These are phyloP conservation scores for Caenorhabditis plicata DNA, from an alignment of 2,888 invertebrate species.

Conservation along the genomic window DNA sequence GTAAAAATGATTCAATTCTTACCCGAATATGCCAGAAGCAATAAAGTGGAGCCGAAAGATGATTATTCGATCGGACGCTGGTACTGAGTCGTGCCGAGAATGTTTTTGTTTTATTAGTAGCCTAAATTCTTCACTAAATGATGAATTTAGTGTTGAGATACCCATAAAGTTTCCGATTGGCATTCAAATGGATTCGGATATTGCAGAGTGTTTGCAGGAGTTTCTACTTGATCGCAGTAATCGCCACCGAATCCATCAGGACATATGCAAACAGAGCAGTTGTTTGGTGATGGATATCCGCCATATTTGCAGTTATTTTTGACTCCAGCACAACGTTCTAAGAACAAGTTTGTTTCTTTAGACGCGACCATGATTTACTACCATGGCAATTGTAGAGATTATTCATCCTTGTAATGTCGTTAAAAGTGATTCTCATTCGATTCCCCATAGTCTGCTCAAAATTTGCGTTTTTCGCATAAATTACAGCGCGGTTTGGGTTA, in stretches of 20 bases:
- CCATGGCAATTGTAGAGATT: constrained; percentile 37
- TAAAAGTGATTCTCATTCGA: constrained; percentile 41
- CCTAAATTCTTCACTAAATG: no score
- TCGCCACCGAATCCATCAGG: constrained; percentile 53
- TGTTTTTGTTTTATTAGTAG: constrained; percentile 10
- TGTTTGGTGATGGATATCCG: constrained; percentile 47
- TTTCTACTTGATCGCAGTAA: constrained; percentile 43
- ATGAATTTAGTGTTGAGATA: no score
- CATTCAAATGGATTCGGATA: no score
- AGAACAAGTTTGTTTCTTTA: no score
- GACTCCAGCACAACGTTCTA: constrained; percentile 29
- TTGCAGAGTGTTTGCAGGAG: constrained; percentile 34
- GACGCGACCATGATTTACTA: no score
- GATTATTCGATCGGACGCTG: constrained; percentile 16
- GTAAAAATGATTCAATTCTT: neutral
- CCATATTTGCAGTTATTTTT: constrained; percentile 34
- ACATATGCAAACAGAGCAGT: constrained; percentile 51
- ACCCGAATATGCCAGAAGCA: constrained; percentile 33
- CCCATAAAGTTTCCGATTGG: no score
- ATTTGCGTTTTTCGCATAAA: constrained; percentile 29
- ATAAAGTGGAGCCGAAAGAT: constrained; percentile 17
- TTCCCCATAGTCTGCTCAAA: constrained; percentile 40
- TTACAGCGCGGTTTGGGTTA: constrained; percentile 28
- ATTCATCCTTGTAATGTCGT: constrained; percentile 41
- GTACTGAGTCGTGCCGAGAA: constrained; percentile 26